phyloP scores from a whole-genome alignment of 2,113 vertebrate species.

The Plotosus lineatus region DNA sequence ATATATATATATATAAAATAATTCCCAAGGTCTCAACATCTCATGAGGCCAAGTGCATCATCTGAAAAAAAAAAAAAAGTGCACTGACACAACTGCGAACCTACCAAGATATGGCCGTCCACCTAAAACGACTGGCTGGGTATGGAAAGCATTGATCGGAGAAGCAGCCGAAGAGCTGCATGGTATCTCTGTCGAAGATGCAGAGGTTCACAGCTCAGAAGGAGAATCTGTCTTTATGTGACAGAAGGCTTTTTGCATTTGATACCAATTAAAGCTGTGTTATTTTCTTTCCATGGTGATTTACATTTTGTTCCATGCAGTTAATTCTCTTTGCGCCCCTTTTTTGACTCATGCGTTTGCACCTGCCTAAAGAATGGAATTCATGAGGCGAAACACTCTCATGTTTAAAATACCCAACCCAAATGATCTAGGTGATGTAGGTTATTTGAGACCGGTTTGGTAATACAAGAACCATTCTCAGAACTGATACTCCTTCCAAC shows the following conservation, averaged over 20 bases:
- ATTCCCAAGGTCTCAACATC: no score
- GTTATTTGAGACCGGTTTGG: conserved; percentile 18
- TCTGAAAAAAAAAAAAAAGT: no score
- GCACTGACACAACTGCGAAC: no score
- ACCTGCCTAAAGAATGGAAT: conserved; percentile 11
- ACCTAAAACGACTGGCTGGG: no score
- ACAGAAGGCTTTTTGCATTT: background rate
- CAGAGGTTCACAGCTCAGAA: no score
- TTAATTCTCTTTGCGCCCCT: background rate
- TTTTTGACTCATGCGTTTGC: background rate
- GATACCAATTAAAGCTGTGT: background rate
- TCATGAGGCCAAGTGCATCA: no score
- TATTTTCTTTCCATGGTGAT: background rate
- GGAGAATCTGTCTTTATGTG: background rate
- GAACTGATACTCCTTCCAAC: conserved; percentile 28
- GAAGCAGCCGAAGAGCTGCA: no score
- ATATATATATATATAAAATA: no score
- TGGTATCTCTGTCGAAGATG: no score
- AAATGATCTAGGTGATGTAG: conserved; percentile 23
- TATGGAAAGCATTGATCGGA: no score
- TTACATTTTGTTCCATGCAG: background rate
- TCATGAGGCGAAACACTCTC: background rate
- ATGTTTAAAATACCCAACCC: background rate
- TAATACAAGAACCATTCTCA: conserved; percentile 34
- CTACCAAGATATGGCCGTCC: no score